Percentiles rank a stretch among this genome's conserved stretches.
These are phyloP conservation scores for Erythrolamprus reginae DNA, from an alignment of 2,113 vertebrate species.

Conservation along the genomic window DNA sequence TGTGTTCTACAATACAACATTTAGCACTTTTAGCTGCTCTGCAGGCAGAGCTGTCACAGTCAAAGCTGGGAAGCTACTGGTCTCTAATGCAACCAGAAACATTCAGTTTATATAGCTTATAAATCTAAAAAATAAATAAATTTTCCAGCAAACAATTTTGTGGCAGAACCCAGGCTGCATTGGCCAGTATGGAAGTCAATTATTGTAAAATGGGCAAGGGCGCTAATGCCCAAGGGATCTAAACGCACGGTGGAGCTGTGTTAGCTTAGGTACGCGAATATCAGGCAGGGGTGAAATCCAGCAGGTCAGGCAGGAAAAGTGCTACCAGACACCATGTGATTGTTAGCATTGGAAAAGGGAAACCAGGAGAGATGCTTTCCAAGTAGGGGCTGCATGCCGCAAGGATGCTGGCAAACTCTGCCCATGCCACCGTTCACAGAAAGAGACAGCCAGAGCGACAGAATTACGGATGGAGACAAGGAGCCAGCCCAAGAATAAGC, in stretches of 20 bases:
- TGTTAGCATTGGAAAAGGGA: slow-evolving; percentile 14
- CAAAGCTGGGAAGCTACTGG: background rate
- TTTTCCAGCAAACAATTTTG: background rate
- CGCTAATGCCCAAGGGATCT: background rate
- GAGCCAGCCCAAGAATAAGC: slow-evolving; percentile 78
- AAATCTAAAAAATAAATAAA: too few species aligned
- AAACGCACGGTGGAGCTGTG: background rate
- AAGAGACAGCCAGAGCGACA: slow-evolving; percentile 64
- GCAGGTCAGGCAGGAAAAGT: background rate
- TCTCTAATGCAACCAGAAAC: background rate
- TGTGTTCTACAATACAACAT: background rate
- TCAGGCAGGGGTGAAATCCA: too few species aligned
- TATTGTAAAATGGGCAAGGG: background rate
- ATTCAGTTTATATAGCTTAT: too few species aligned
- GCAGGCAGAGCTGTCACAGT: background rate
- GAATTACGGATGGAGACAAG: slow-evolving; percentile 61
- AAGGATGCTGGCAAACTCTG: slow-evolving; percentile 59
- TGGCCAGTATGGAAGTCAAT: background rate
- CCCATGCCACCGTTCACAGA: slow-evolving; percentile 55
- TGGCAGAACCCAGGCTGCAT: background rate
- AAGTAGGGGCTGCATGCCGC: slow-evolving; percentile 52
- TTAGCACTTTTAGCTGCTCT: background rate
- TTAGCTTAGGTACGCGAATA: background rate
- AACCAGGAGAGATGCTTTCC: slow-evolving; percentile 42
- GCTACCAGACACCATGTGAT: background rate